A percentile compares a stretch with the other conserved stretches of the same genome.
These are phyloP conservation scores for Macrobrachium rosenbergii DNA, from an alignment of 1,140 invertebrate genomes.

Conservation along the genomic window DNA sequence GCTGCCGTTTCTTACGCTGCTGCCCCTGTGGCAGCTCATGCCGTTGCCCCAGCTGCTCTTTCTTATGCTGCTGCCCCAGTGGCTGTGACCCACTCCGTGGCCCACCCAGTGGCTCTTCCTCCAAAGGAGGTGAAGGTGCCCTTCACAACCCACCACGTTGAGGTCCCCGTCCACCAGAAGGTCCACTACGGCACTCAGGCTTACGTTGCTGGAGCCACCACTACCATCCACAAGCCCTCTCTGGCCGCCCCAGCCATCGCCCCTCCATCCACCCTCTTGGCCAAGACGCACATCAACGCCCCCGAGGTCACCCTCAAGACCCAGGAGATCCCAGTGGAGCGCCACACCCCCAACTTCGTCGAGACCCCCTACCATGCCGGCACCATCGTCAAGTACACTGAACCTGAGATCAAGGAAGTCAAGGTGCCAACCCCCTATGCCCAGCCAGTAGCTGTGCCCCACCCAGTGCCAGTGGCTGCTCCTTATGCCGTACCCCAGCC, in stretches of 20 bases:
- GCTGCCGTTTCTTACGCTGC: not conserved
- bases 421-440: slow-evolving; percentile 45
- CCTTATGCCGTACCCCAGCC: slow-evolving; percentile 14
- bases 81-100: not conserved
- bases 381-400: slow-evolving; percentile 40
- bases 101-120: slow-evolving; percentile 8
- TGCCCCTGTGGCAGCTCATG: not conserved
- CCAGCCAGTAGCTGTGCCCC: slow-evolving; percentile 26
- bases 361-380: slow-evolving; percentile 53
- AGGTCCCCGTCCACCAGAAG: slow-evolving; percentile 43
- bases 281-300: slow-evolving; percentile 29
- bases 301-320: slow-evolving; percentile 40
- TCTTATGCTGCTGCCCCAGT: not conserved
- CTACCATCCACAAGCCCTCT: slow-evolving; percentile 45
- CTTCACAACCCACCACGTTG: slow-evolving; percentile 38
- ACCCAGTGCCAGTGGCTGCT: slow-evolving; percentile 15
- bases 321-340: slow-evolving; percentile 41
- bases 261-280: slow-evolving; percentile 39
- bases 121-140: slow-evolving; percentile 41
- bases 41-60: too few relatives aligned
- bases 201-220: slow-evolving; percentile 37
- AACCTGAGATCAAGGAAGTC: slow-evolving; percentile 35
- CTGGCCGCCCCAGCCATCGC: slow-evolving; percentile 46
- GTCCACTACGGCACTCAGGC: slow-evolving; percentile 47
- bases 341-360: slow-evolving; percentile 42